Conservation (phyloP, 2,113 vertebrate genomes). For the Tragelaphus buxtoni region DNA sequence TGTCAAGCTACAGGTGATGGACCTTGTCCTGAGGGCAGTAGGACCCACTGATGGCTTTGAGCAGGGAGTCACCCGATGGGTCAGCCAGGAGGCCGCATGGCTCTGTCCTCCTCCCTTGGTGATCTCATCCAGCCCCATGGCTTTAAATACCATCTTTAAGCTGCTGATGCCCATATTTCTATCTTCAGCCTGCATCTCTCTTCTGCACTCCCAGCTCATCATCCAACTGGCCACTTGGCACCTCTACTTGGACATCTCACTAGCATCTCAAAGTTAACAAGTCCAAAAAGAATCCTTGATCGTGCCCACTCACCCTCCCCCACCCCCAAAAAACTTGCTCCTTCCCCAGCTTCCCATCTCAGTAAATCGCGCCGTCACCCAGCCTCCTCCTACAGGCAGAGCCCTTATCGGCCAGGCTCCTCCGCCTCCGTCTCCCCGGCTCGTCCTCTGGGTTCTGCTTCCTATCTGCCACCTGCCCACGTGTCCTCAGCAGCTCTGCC, state of each 20-base stretch:
- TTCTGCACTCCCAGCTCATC: neutral
- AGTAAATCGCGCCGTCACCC: neutral
- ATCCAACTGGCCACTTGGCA: conserved; percentile 25
- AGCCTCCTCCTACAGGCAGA: neutral
- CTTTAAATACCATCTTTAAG: conserved; percentile 17
- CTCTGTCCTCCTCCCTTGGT: neutral
- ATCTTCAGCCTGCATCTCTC: conserved; percentile 1
- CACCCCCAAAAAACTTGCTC: neutral
- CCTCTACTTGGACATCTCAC: neutral
- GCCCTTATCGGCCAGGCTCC: neutral
- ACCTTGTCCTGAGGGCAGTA: neutral
- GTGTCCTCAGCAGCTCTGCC: neutral
- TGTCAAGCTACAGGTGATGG: neutral
- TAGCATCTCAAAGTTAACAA: conserved; percentile 5
- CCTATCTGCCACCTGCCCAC: neutral
- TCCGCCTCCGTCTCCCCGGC: neutral
- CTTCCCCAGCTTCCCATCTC: neutral
- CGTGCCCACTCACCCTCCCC: neutral
- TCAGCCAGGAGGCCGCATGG: accelerated
- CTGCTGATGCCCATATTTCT: conserved; percentile 20
- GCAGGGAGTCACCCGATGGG: neutral
- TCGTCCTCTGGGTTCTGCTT: neutral
- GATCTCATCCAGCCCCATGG: conserved; percentile 14
- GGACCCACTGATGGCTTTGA: neutral
- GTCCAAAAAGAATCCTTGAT: conserved; percentile 16